Base-by-base conservation (phyloP, 2,888 invertebrate genomes). In the Ophion obscuratus region DNA sequence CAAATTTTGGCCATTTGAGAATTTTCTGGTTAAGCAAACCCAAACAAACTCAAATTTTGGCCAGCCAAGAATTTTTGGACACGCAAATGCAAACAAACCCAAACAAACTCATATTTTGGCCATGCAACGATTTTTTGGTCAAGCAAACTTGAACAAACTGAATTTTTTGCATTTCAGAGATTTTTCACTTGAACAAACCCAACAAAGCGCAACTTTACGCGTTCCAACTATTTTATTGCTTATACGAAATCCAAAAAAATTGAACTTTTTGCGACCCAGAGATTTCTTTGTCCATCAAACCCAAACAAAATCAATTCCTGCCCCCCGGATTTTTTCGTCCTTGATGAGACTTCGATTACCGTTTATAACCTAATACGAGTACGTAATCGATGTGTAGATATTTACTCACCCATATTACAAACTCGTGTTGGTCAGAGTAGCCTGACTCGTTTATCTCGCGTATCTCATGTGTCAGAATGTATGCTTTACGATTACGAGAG, bases 361-460 rank as follows among this genome's bases (percentile, higher is more conserved):
- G 70, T 31, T 20, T n/a, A 59, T 47, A 80, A 71, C 64, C 62
- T 80, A 64, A 80, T 64, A 5, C 2, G 44, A 61, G 20, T n/a
- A 36, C 11, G 40, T 71, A 66, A 66, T 40, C 36, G 24, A 57
- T 66, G 11, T 36, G 20, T 14, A 40, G 14, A 61, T 81, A 76
- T 77, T 64, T 61, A 79, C 83, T 81, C 59, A 87, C 87, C 87
- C 87, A 87, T 87, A 87, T 87, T 87, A 83, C 64, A 79, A 80
- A 84, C 80, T 78, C 70, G 68, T 70, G 71, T 81, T 53, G 44
- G 81, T 81, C 81, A 75, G 84, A 74, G 66, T 77, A 68, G 36
- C 47, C 75, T 81, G 81, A 81, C 81, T 71, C 62, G 68, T 47
- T 75, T 62, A 66, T 82, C 61, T 27, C 36, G 47, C 67, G 20